Evolutionary conservation across 2,797 vertebrate species (phyloP).

Genomic region (Periparus ater): DNA sequence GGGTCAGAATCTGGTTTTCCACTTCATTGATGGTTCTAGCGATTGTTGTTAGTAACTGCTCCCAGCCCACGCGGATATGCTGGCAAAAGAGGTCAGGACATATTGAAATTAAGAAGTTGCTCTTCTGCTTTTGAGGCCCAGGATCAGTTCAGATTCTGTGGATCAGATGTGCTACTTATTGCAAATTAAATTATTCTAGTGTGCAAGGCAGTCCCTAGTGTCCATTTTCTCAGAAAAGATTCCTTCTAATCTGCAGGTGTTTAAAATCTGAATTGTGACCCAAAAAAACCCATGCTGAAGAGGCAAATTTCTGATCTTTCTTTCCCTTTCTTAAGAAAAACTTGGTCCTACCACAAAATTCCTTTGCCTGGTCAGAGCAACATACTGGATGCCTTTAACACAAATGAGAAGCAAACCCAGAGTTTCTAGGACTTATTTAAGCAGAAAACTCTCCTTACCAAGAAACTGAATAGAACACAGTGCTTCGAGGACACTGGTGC

Average conservation of each 20-base stretch:
- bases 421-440: not conserved
- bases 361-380: not conserved
- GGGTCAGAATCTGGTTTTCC: conserved; percentile 96
- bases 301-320: not conserved
- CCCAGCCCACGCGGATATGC: conserved; percentile 99
- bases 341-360: not conserved
- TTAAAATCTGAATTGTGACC: not conserved
- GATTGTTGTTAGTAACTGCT: conserved; percentile 97
- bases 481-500: not conserved
- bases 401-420: not conserved
- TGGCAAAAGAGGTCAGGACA: conserved; percentile 51
- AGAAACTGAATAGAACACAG: not conserved
- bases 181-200: not conserved
- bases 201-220: not conserved
- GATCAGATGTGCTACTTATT: not conserved
- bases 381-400: not conserved
- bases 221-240: not conserved
- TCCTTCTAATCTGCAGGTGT: not conserved
- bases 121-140: not conserved
- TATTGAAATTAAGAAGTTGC: not conserved
- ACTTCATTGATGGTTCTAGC: conserved; percentile 97
- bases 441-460: not conserved
- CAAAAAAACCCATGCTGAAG: not conserved
- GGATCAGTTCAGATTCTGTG: too few species aligned
- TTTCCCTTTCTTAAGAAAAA: not conserved